Evolutionary conservation across 1,140 invertebrate species (phyloP).

Genomic region (Bombus confusus): DNA sequence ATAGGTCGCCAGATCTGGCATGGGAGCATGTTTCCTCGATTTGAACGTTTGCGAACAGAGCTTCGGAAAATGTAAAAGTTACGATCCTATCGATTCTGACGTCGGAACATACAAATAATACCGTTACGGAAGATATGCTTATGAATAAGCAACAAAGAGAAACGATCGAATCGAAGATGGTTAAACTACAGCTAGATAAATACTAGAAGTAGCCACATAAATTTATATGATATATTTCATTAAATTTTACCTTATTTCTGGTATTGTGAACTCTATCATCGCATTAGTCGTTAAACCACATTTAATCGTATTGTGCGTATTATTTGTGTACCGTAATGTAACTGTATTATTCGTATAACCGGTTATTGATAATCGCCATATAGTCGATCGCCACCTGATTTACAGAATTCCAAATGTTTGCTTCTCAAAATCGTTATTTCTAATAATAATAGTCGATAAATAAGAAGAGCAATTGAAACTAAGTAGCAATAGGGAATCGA

Average conservation of each 20-base stretch:
- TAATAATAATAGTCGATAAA: background rate
- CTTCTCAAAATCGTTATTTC: background rate
- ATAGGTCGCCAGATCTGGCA: background rate
- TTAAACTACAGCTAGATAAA: background rate
- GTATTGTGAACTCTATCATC: background rate
- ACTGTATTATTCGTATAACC: background rate
- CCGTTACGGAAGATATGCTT: background rate
- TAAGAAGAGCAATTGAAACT: background rate
- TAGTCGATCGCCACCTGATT: background rate
- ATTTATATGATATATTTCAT: background rate
- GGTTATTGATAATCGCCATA: background rate
- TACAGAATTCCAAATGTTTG: too few relatives aligned
- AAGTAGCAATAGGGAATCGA: background rate
- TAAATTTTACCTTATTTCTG: background rate
- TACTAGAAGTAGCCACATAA: too few relatives aligned
- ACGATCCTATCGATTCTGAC: background rate
- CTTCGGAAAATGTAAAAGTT: background rate
- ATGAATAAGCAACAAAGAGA: background rate
- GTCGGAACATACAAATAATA: background rate
- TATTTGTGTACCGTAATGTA: background rate
- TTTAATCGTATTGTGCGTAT: background rate
- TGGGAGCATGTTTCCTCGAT: background rate
- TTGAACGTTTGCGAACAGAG: background rate
- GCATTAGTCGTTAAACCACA: background rate
- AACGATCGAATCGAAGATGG: background rate